phyloP scores from a whole-genome alignment of 2,888 invertebrate genomes.

The Trachelus tabidus region DNA sequence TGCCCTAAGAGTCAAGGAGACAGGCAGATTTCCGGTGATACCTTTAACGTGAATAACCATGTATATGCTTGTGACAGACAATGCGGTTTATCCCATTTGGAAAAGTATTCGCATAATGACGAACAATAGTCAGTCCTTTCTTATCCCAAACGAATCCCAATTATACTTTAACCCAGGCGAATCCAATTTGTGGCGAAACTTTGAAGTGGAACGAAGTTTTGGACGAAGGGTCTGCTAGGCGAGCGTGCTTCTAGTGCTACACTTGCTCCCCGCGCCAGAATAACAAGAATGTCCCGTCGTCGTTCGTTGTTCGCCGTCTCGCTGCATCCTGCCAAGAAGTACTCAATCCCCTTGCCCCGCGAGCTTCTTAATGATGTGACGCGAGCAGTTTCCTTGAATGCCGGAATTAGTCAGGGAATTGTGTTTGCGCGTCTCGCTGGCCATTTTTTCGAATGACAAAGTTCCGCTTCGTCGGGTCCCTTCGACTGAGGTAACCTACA shows the following conservation, averaged over 20 bases:
- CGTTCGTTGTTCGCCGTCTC: constrained; percentile 1
- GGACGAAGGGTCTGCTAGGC: constrained; percentile 49
- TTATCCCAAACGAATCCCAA: constrained; percentile 59
- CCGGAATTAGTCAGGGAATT: not conserved
- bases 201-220: constrained; percentile 59
- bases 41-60: not conserved
- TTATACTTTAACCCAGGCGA: constrained; percentile 56
- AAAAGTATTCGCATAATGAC: not conserved
- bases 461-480: not conserved
- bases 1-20: not conserved
- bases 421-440: not conserved
- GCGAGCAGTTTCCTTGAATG: not conserved
- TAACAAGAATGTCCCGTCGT: constrained; percentile 49
- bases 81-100: not conserved
- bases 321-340: not conserved
- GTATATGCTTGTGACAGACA: not conserved
- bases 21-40: not conserved
- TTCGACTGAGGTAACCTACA: not conserved
- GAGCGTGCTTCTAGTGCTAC: constrained; percentile 47
- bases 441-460: not conserved
- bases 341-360: not conserved
- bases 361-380: not conserved
- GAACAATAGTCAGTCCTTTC: constrained; percentile 26
- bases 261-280: constrained; percentile 33
- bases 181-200: constrained; percentile 62